These are phyloP conservation scores for Alloscopus bannaensis DNA, from an alignment of 2,888 invertebrate genomes.

Conservation along the genomic window DNA sequence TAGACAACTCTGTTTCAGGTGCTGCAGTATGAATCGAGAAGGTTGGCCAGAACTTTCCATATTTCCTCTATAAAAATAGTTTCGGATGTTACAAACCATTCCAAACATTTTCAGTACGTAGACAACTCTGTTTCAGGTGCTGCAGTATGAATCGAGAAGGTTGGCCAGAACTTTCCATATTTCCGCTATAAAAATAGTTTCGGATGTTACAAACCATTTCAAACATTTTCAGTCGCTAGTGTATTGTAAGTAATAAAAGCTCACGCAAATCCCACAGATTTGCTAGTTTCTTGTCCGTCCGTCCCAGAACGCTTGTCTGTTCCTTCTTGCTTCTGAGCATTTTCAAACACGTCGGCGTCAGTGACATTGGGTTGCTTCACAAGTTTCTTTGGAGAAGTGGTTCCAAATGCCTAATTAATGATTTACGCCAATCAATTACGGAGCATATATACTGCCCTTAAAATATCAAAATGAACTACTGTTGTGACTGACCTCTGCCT, in stretches of 20 bases:
- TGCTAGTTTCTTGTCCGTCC: conserved; percentile 46
- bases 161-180: conserved; percentile 50
- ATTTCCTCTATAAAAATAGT: conserved; percentile 47
- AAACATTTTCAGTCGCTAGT: not conserved
- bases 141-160: not conserved
- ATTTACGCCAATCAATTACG: too few relatives aligned
- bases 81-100: conserved; percentile 10
- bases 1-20: conserved; percentile 80
- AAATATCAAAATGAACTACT: conserved; percentile 7
- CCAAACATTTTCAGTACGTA: not conserved
- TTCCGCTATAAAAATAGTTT: too few relatives aligned
- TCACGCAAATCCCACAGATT: conserved; percentile 71
- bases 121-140: not conserved
- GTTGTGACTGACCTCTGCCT: conserved; percentile 57
- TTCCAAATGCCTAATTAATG: conserved; percentile 19
- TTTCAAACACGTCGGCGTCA: conserved; percentile 70
- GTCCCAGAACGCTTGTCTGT: conserved; percentile 27
- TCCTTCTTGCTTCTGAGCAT: conserved; percentile 30
- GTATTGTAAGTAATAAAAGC: not conserved
- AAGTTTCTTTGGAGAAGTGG: conserved; percentile 70
- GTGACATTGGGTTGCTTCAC: conserved; percentile 70
- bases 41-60: conserved; percentile 52
- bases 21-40: conserved; percentile 49
- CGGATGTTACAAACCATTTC: conserved; percentile 10
- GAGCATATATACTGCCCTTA: conserved; percentile 4